These are phyloP conservation scores for Zoanthus gigantus DNA, from an alignment of 92 coral and sea anemone species.

Conservation along the genomic window DNA sequence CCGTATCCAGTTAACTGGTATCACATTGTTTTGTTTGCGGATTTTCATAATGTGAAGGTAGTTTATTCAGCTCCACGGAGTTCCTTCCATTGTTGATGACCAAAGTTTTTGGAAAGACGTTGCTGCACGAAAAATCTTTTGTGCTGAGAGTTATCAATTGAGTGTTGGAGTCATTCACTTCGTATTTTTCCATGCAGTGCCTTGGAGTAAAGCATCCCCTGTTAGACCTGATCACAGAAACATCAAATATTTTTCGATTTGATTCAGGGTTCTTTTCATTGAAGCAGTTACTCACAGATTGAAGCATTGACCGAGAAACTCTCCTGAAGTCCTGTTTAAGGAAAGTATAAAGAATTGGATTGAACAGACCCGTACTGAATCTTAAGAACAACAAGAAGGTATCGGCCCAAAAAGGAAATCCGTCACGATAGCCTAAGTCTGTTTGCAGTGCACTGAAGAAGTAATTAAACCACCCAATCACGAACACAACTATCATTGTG, in stretches of 20 bases:
- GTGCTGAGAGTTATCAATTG: neutral
- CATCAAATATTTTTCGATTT: neutral
- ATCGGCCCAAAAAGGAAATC: constrained; percentile 71
- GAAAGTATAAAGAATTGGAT: constrained; percentile 78
- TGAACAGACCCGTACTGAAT: constrained; percentile 73
- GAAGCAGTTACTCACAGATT: neutral
- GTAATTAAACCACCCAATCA: constrained; percentile 81
- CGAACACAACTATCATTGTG: constrained; percentile 72
- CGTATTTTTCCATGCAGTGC: neutral
- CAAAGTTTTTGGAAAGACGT: constrained; percentile 1
- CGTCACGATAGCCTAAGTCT: constrained; percentile 39
- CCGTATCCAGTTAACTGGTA: no score
- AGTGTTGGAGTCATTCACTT: neutral
- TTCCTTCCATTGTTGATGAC: neutral
- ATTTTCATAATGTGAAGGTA: neutral
- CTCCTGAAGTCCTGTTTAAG: constrained; percentile 79
- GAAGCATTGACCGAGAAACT: constrained; percentile 24
- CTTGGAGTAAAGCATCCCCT: neutral
- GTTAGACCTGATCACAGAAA: neutral
- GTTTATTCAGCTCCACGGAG: neutral
- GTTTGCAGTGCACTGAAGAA: constrained; percentile 65
- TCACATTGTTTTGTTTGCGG: neutral
- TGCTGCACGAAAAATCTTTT: neutral
- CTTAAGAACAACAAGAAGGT: constrained; percentile 52
- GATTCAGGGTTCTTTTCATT: neutral